Base-by-base conservation (phyloP, 2,113 vertebrate genomes). In the Engystomops pustulosus region DNA sequence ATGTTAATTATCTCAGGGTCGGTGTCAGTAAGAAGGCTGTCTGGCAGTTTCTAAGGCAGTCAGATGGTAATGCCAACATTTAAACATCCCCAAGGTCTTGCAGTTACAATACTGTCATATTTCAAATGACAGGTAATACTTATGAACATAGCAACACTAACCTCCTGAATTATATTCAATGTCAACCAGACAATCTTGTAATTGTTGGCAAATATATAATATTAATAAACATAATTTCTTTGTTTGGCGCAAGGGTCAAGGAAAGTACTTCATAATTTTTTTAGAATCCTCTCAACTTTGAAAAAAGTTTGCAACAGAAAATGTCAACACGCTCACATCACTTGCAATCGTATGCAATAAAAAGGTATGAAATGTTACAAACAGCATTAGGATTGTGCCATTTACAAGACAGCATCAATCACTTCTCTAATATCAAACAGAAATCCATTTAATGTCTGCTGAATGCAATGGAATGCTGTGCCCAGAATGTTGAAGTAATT, bases 1-100 rank as follows among this genome's bases (percentile, higher is more conserved):
- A 20, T 86, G 91, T 94, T 95, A 94, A 95, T 95, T 94, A 94
- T 93, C 89, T 90, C 93, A 88, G 90, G 92, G 93, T 94, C 88
- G 14, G 88, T 91, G 86, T 83, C 75, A 76, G 88, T 88, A 44
- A 15, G 89, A 91, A 91, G 89, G 80, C 88, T 88, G 90, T 85
- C 88, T 91, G 76, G 5, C 91, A 89, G 88, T 80, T 89, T 90
- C 86, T 77, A 47, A 90, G 80, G 90, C 88, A 93, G 90, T 93
- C 92, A 91, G 90, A 89, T 91, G 89, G 90, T 89, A 92, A 58
- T 80, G 88, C 88, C 91, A 89, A 87, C 71, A 15, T 65, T 11
- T 44, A 44, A 5, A 79, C 76, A 70, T 93, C 94, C 91, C 93
- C 87, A 92, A 93, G 92, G 94, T 88, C 90, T 88, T 87, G 79